Percentiles rank a stretch among this genome's conserved stretches.
These are phyloP conservation scores for Loris lydekkerianus DNA, from an alignment of 2,797 vertebrate species.

Conservation along the genomic window DNA sequence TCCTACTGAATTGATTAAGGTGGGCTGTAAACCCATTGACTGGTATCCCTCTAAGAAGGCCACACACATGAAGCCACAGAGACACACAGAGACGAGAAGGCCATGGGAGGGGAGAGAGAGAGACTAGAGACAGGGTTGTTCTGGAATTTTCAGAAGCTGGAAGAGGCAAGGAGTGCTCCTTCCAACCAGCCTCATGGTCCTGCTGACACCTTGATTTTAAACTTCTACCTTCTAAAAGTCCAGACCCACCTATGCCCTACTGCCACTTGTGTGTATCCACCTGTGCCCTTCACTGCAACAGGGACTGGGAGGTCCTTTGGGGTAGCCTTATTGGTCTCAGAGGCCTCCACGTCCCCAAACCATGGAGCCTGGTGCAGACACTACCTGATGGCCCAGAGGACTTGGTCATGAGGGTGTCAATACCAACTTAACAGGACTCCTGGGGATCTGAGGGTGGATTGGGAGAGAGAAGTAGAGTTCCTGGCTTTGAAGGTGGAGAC, in stretches of 20 bases:
- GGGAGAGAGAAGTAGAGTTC: not conserved
- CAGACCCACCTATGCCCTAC: not conserved
- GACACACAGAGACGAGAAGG: not conserved
- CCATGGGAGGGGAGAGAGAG: rapidly evolving
- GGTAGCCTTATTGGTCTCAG: not conserved
- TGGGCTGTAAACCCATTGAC: rapidly evolving
- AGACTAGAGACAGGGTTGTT: rapidly evolving
- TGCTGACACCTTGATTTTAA: rapidly evolving
- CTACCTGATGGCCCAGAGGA: not conserved
- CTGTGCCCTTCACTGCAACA: rapidly evolving
- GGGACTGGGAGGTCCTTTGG: rapidly evolving
- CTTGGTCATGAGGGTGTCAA: rapidly evolving
- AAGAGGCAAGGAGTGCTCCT: not conserved
- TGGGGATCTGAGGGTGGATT: rapidly evolving
- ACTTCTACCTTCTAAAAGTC: too few species aligned
- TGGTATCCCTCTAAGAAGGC: not conserved
- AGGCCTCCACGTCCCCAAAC: not conserved
- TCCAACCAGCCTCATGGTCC: rapidly evolving
- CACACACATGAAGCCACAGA: rapidly evolving
- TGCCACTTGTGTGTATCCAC: rapidly evolving
- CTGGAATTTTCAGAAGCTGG: not conserved
- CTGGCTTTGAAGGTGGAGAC: not conserved
- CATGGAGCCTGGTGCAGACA: rapidly evolving
- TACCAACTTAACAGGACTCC: not conserved
- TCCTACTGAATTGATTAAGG: not conserved